These are phyloP conservation scores for Colinus virginianus DNA, from an alignment of 2,113 vertebrate species.

Conservation along the genomic window DNA sequence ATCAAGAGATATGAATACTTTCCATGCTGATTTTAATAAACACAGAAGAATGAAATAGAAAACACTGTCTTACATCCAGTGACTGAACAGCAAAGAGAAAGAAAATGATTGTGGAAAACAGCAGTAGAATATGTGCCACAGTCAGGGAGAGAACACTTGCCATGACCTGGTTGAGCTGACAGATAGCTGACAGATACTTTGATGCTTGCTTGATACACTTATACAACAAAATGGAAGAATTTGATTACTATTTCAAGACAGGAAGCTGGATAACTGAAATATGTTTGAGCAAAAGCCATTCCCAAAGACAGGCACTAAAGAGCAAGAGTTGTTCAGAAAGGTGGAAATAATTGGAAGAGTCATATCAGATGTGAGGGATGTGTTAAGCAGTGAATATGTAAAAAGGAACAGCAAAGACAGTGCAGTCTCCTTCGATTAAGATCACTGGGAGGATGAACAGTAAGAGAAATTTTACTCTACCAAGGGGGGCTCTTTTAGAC, in stretches of 20 bases:
- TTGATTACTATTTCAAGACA: not conserved
- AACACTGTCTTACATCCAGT: not conserved
- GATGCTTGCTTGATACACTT: not conserved
- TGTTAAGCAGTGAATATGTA: not conserved
- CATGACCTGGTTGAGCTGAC: not conserved
- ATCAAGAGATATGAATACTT: not conserved
- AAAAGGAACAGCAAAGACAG: not conserved
- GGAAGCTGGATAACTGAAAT: not conserved
- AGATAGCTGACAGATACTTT: not conserved
- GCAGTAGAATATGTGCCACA: not conserved
- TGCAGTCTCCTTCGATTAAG: not conserved
- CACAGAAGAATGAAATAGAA: not conserved
- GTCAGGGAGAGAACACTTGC: not conserved
- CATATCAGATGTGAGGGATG: not conserved
- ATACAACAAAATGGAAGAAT: not conserved
- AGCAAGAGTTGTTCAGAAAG: not conserved
- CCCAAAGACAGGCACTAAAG: not conserved
- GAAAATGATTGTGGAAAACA: not conserved
- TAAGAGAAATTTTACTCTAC: not conserved
- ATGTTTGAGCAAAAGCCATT: not conserved
- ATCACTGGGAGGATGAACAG: not conserved
- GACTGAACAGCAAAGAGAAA: not conserved
- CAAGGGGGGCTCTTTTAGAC: not conserved
- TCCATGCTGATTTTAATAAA: not conserved
- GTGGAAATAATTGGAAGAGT: not conserved